Evolutionary conservation across 2,888 invertebrate species (phyloP), one percentile per base, ranked within the genome.

Genomic region (Sympetrum striolatum): DNA sequence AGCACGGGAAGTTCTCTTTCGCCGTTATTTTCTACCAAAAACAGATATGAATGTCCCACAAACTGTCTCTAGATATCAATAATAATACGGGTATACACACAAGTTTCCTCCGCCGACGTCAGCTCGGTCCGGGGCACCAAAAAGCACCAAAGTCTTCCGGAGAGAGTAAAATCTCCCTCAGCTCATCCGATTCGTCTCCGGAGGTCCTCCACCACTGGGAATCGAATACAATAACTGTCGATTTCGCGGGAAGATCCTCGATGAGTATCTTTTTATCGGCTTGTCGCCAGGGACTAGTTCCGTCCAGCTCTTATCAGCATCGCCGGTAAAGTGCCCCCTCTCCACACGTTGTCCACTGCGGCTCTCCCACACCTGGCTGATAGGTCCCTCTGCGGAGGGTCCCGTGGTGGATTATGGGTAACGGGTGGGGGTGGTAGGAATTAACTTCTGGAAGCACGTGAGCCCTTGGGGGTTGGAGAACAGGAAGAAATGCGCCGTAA

Each of bases 281-380:
- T 18, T 31, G 86, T 86, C 60, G 86, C 86, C 37, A 86, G 35
- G 86, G 86, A 37, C 64, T 37, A 60, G 37, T 31, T 37, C 86
- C 60, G 86, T 37, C 86, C 48, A 25, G 18, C 58, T 37, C 86
- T 86, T 86, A 86, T 86, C 86, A 86, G 86, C 86, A 86, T 86
- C 39, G 60, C 86, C 60, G 60, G 73, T 12, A n/a, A 64, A 64
- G 64, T 64, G 25, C 73, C 73, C 73, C 73, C 12, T 31, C 31
- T 31, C 73, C 15, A 10, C 73, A 12, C 25, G 31, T 14, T 31
- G 73, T 31, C 73, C 73, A 73, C 12, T 14, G 15, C 73, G 25
- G 73, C 25, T 73, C 31, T 31, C 12, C 10, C 10, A 10, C 31
- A 73, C 73, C 25, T 73, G 73, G 73, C 25, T n/a, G 64, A 64